Evolutionary conservation across 2,113 vertebrate species (phyloP).

Genomic region (Sebastes schlegelii): DNA sequence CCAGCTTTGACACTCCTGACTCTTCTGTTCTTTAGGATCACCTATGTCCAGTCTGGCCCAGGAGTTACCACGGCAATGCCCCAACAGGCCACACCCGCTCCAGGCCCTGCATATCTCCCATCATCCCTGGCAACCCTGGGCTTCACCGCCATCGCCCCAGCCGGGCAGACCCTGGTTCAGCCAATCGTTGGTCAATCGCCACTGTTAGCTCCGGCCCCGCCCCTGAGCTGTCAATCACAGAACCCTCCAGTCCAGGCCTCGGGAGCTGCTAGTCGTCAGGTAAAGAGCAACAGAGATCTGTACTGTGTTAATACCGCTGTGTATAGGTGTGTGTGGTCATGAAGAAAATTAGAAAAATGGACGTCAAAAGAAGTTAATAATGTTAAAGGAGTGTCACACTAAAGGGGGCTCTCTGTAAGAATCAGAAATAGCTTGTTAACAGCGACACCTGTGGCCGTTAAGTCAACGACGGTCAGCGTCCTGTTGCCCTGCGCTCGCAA

Average conservation of each 20-base stretch:
- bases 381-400: background rate
- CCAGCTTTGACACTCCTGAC: background rate
- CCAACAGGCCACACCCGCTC: conserved; percentile 78
- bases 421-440: too few species aligned
- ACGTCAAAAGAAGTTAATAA: background rate
- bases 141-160: conserved; percentile 88
- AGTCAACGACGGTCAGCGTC: too few species aligned
- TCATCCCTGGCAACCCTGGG: conserved; percentile 84
- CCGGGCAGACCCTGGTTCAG: conserved; percentile 87
- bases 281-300: conserved; percentile 15
- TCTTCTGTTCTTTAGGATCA: conserved; percentile 84
- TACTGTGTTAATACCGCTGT: background rate
- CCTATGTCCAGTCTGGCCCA: conserved; percentile 89
- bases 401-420: too few species aligned
- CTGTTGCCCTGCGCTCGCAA: too few species aligned
- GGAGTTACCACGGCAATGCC: conserved; percentile 77
- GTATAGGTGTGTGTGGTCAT: background rate
- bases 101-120: conserved; percentile 78
- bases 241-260: conserved; percentile 65
- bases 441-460: too few species aligned
- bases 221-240: conserved; percentile 83
- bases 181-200: conserved; percentile 87
- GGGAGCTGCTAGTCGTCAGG: conserved; percentile 68
- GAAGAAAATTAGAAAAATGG: background rate
- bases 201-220: conserved; percentile 83